Evolutionary conservation across 2,888 invertebrate genomes (phyloP).

Genomic region (Hydropsyche betteni): DNA sequence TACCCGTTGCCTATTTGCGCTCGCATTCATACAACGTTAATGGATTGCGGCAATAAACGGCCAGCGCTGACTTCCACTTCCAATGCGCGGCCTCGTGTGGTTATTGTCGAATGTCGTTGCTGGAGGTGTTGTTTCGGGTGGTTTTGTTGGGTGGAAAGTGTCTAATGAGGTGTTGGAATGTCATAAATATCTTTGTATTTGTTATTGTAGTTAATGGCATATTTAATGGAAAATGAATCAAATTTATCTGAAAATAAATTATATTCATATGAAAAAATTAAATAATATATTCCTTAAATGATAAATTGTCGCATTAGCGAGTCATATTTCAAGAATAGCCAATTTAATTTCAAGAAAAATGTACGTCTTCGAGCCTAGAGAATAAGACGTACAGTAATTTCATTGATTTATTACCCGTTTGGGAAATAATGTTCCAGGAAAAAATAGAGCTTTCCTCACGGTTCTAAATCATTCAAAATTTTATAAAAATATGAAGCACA

Average conservation of each 20-base stretch:
- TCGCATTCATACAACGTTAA: slow-evolving; percentile 51
- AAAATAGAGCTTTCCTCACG: not conserved
- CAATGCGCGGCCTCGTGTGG: not conserved
- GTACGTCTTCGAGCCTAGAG: not conserved
- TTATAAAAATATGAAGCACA: not conserved
- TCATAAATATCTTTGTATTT: no score
- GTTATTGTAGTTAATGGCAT: no score
- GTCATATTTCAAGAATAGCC: not conserved
- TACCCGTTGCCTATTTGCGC: slow-evolving; percentile 51
- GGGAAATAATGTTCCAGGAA: slow-evolving; percentile 12
- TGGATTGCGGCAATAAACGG: slow-evolving; percentile 50
- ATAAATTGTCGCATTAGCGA: not conserved
- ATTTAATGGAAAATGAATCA: no score
- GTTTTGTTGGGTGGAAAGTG: no score
- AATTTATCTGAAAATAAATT: no score
- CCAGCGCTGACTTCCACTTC: slow-evolving; percentile 2
- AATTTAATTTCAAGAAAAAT: slow-evolving; percentile 16
- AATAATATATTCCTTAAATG: no score
- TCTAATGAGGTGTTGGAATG: no score
- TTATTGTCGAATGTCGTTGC: no score
- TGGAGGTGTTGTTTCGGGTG: no score
- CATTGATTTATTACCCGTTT: slow-evolving; percentile 27
- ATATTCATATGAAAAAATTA: no score
- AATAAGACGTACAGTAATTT: slow-evolving; percentile 1
- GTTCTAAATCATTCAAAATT: not conserved